These are phyloP conservation scores for Listronotus oregonensis DNA, from an alignment of 1,140 invertebrate species.

Conservation along the genomic window DNA sequence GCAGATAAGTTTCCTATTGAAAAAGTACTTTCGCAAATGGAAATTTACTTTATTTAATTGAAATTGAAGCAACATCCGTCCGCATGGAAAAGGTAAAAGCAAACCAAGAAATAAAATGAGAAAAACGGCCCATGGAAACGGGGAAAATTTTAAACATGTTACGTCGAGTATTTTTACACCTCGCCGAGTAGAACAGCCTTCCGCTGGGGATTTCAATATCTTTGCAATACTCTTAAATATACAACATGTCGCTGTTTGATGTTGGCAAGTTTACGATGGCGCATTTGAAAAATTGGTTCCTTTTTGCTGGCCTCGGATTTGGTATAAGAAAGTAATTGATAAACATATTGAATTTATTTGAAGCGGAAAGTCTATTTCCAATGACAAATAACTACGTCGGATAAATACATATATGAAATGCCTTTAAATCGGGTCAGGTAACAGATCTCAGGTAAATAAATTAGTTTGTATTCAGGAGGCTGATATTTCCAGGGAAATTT, in stretches of 20 bases:
- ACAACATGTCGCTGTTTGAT: constrained; percentile 28
- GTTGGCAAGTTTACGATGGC: constrained; percentile 8
- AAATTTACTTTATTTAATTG: not conserved
- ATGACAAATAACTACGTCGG: constrained; percentile 7
- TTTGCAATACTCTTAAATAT: constrained; percentile 28
- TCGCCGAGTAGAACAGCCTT: constrained; percentile 16
- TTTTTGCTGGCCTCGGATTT: constrained; percentile 4
- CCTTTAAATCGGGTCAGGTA: no score
- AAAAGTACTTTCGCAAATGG: no score
- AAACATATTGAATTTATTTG: constrained; percentile 15
- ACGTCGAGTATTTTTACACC: constrained; percentile 25
- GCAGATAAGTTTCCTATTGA: no score
- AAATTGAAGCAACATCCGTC: not conserved
- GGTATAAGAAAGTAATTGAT: constrained; percentile 27
- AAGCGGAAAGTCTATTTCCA: constrained; percentile 15
- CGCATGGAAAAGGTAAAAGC: constrained; percentile 1
- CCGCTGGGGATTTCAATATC: constrained; percentile 25
- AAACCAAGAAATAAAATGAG: constrained; percentile 9
- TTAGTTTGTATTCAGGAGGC: no score
- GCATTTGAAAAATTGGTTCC: constrained; percentile 28
- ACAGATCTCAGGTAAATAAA: no score
- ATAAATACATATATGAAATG: no score
- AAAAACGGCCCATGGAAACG: constrained; percentile 3
- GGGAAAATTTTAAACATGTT: constrained; percentile 20
- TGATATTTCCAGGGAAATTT: no score